These are phyloP conservation scores for Machaerirhynchus nigripectus DNA, from an alignment of 2,113 vertebrate genomes.

Conservation along the genomic window DNA sequence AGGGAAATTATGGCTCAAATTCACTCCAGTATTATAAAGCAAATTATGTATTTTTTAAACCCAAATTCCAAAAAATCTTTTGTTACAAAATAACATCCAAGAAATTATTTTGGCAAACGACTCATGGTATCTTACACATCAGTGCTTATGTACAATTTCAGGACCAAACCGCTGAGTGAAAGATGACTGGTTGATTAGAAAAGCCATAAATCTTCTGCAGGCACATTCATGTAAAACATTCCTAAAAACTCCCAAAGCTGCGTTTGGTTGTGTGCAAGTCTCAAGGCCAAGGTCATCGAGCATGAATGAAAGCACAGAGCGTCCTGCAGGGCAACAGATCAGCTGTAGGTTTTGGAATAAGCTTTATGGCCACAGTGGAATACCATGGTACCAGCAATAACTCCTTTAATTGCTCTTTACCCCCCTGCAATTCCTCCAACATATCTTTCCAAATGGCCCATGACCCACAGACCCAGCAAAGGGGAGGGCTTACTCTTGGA, in stretches of 20 bases:
- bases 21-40: not conserved
- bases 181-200: not conserved
- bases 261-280: not conserved
- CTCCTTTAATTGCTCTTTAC: not conserved
- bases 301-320: not conserved
- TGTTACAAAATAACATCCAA: not conserved
- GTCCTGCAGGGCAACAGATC: not conserved
- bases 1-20: not conserved
- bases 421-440: not conserved
- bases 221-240: not conserved
- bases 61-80: not conserved
- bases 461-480: not conserved
- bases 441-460: not conserved
- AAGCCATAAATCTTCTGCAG: not conserved
- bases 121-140: not conserved
- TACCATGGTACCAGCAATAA: not conserved
- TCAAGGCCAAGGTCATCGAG: not conserved
- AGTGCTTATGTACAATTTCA: not conserved
- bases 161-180: not conserved
- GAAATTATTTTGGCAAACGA: not conserved
- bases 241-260: not conserved
- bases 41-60: not conserved
- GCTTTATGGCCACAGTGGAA: not conserved
- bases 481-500: not conserved
- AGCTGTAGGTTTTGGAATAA: not conserved